phyloP scores from a whole-genome alignment of 1,140 invertebrate genomes.

The Semibalanus balanoides region DNA sequence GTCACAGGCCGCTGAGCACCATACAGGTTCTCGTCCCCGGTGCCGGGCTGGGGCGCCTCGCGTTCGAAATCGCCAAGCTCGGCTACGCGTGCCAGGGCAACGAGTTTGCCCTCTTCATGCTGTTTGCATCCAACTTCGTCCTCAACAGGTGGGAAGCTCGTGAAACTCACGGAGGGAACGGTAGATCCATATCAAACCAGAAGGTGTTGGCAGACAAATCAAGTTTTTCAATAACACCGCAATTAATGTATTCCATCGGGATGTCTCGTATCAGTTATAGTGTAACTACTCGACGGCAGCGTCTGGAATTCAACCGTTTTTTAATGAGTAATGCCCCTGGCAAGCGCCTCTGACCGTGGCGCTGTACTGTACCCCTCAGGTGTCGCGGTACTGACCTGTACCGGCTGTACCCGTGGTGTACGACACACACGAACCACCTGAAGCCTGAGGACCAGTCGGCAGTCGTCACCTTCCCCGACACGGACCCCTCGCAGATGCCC shows the following conservation, averaged over 20 bases:
- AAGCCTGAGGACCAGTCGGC: conserved; percentile 61
- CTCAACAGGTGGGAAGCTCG: conserved; percentile 67
- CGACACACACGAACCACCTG: conserved; percentile 16
- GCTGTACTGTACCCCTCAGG: not conserved
- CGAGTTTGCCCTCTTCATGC: conserved; percentile 94
- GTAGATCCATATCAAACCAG: no score
- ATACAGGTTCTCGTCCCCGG: conserved; percentile 4
- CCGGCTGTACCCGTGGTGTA: conserved; percentile 21
- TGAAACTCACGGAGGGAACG: no score
- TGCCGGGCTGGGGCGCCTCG: conserved; percentile 69
- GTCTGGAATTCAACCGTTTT: no score
- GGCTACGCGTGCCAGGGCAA: conserved; percentile 92
- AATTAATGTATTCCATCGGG: no score
- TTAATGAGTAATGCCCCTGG: no score
- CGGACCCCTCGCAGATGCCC: conserved; percentile 53
- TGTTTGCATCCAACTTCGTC: conserved; percentile 90
- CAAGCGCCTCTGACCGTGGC: no score
- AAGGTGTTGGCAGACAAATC: no score
- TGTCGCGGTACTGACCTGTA: not conserved
- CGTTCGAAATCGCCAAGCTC: conserved; percentile 76
- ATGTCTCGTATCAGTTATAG: no score
- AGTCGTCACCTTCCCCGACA: conserved; percentile 73
- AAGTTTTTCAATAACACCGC: no score
- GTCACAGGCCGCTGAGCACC: not conserved
- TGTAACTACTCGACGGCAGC: no score